A percentile compares a stretch with the other conserved stretches of the same genome.
These are phyloP conservation scores for Drosophila stalkeri DNA, from an alignment of 2,888 invertebrate species.

Conservation along the genomic window DNA sequence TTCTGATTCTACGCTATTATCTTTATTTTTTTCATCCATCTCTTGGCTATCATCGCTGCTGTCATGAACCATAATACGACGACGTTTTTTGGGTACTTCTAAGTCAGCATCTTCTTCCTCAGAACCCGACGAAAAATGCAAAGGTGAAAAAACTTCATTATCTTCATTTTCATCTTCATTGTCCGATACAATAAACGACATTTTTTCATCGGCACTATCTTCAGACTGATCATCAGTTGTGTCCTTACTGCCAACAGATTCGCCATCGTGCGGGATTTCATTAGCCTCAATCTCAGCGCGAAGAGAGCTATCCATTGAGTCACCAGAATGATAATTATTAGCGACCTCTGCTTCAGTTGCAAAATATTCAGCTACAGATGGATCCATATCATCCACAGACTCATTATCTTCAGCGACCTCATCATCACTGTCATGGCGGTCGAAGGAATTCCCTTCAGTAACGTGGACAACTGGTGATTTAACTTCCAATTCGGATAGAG, in stretches of 20 bases:
- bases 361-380: slow-evolving; percentile 51
- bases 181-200: slow-evolving; percentile 86
- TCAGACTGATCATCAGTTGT: slow-evolving; percentile 85
- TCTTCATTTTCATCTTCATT: slow-evolving; percentile 52
- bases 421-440: slow-evolving; percentile 24
- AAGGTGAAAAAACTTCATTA: background rate
- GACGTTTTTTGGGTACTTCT: slow-evolving; percentile 28
- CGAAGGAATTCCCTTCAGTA: background rate
- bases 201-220: slow-evolving; percentile 84
- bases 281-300: slow-evolving; percentile 86
- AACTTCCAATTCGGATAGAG: slow-evolving; percentile 31
- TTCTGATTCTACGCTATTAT: background rate
- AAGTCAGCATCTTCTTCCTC: slow-evolving; percentile 25
- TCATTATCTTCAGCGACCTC: slow-evolving; percentile 7
- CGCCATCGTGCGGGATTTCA: slow-evolving; percentile 86
- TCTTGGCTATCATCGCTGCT: slow-evolving; percentile 30
- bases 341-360: slow-evolving; percentile 79
- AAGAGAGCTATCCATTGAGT: slow-evolving; percentile 86
- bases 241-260: slow-evolving; percentile 86
- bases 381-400: background rate
- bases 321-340: slow-evolving; percentile 78
- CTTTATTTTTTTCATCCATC: background rate
- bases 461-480: background rate
- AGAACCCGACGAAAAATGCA: slow-evolving; percentile 33
- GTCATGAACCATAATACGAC: slow-evolving; percentile 48